These are phyloP conservation scores for Drosophila sordidula DNA, from an alignment of 2,888 invertebrate genomes.

Conservation along the genomic window DNA sequence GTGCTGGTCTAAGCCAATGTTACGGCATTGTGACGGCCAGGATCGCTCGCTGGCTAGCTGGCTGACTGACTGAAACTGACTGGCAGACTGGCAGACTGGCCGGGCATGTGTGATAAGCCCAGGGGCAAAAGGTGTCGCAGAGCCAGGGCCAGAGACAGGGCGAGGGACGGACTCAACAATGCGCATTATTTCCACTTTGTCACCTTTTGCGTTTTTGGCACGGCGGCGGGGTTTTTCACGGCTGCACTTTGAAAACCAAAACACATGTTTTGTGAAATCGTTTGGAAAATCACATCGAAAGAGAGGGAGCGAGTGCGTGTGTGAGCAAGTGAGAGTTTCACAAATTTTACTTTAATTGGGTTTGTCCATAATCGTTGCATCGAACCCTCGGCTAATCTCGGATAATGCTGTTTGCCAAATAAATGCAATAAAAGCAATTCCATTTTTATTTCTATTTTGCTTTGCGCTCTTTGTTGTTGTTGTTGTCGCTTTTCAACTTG, in stretches of 20 bases:
- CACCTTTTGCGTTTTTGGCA: slow-evolving; percentile 68
- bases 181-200: slow-evolving; percentile 81
- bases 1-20: slow-evolving; percentile 70
- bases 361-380: slow-evolving; percentile 82
- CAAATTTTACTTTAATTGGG: slow-evolving; percentile 82
- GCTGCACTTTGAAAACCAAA: slow-evolving; percentile 73
- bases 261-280: slow-evolving; percentile 79
- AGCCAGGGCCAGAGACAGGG: slow-evolving; percentile 27
- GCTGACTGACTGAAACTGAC: slow-evolving; percentile 10
- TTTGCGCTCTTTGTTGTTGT: slow-evolving; percentile 44
- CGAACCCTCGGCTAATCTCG: slow-evolving; percentile 83
- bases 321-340: slow-evolving; percentile 19
- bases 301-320: slow-evolving; percentile 2
- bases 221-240: slow-evolving; percentile 66
- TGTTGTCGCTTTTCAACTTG: slow-evolving; percentile 16
- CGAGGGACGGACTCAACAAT: slow-evolving; percentile 61
- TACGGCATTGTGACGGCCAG: slow-evolving; percentile 69
- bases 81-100: slow-evolving; percentile 15
- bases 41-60: slow-evolving; percentile 10
- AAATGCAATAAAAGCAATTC: slow-evolving; percentile 77
- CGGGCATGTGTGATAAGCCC: slow-evolving; percentile 61
- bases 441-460: slow-evolving; percentile 77
- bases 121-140: slow-evolving; percentile 57
- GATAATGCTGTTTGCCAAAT: slow-evolving; percentile 83
- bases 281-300: slow-evolving; percentile 70